Percentiles rank a stretch among this genome's conserved stretches.
Evolutionary conservation across 2,888 invertebrate genomes (phyloP).

Genomic region (Thereva nobilitata): DNA sequence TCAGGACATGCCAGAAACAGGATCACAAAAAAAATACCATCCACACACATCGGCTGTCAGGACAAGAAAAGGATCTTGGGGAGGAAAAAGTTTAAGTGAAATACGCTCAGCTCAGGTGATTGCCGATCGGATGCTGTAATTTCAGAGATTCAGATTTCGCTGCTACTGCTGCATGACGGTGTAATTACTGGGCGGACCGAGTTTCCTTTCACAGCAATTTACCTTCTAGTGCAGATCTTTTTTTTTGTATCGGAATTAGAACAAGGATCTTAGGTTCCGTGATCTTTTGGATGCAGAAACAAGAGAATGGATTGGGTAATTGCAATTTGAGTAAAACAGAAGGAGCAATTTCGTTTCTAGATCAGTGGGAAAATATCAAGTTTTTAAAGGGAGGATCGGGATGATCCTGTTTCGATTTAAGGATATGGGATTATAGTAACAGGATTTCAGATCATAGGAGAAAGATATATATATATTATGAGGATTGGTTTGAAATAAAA

Average conservation of each 20-base stretch:
- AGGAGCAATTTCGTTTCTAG: too few species aligned
- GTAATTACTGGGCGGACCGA: constrained; percentile 16
- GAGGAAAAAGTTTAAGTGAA: constrained; percentile 29
- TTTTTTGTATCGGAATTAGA: background rate
- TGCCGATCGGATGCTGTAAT: constrained; percentile 20
- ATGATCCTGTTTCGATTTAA: too few species aligned
- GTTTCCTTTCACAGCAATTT: background rate
- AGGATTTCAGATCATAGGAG: too few species aligned
- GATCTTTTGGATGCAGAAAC: too few species aligned
- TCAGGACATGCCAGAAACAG: constrained; percentile 23
- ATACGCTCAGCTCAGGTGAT: constrained; percentile 29
- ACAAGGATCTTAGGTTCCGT: too few species aligned
- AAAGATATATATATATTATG: too few species aligned
- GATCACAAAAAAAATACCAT: constrained; percentile 8
- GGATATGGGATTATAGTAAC: too few species aligned
- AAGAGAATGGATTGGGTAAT: too few species aligned
- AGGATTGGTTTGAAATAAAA: too few species aligned
- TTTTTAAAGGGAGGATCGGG: too few species aligned
- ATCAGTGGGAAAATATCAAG: too few species aligned
- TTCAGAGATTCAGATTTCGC: constrained; percentile 18
- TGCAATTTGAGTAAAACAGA: too few species aligned
- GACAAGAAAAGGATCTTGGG: constrained; percentile 33
- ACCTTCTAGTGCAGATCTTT: constrained; percentile 8
- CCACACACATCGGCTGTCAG: constrained; percentile 17
- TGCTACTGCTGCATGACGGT: background rate